Base-by-base conservation (phyloP, 2,888 invertebrate genomes). In the Caenorhabditis angaria region DNA sequence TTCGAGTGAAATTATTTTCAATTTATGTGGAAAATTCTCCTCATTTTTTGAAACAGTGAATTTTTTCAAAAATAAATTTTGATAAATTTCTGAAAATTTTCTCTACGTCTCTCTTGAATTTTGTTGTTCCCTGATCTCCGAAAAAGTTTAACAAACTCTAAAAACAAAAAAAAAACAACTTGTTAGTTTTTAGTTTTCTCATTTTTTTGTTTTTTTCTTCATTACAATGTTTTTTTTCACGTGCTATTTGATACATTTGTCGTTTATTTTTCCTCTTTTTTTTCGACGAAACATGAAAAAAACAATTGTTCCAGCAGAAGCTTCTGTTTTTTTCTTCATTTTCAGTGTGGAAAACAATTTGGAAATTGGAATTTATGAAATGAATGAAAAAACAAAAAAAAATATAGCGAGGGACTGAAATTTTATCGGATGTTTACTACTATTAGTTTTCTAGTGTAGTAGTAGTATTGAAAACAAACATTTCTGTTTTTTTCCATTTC, bases 191-290 rank as follows among this genome's bases (percentile, higher is more conserved):
- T 41, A 41, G 41, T 41, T 41, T 41, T 41, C 18, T 14, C 6
- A n/a, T n/a, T n/a, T n/a, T n/a, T n/a, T n/a, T n/a, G n/a, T n/a
- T n/a, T n/a, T n/a, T n/a, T n/a, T n/a, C n/a, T n/a, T n/a, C n/a
- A n/a, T n/a, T n/a, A n/a, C n/a, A n/a, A n/a, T n/a, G n/a, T 41
- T 41, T 41, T 3, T 41, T 41, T 41, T 41, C 41, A 41, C 41
- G 41, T 41, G 41, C 41, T 41, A 41, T 41, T 41, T 41, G 41
- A 41, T 41, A 41, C 41, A n/a, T n/a, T n/a, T n/a, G n/a, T n/a
- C n/a, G n/a, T n/a, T n/a, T n/a, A n/a, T n/a, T 41, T 41, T 32
- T 32, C 18, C 41, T 41, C 18, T 41, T 18, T 41, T 18, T 41
- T 18, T 41, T 41, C 41, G 41, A 41, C n/a, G n/a, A 41, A 41